Evolutionary conservation across 2,888 invertebrate species (phyloP).

Genomic region (Dorcus hopei): DNA sequence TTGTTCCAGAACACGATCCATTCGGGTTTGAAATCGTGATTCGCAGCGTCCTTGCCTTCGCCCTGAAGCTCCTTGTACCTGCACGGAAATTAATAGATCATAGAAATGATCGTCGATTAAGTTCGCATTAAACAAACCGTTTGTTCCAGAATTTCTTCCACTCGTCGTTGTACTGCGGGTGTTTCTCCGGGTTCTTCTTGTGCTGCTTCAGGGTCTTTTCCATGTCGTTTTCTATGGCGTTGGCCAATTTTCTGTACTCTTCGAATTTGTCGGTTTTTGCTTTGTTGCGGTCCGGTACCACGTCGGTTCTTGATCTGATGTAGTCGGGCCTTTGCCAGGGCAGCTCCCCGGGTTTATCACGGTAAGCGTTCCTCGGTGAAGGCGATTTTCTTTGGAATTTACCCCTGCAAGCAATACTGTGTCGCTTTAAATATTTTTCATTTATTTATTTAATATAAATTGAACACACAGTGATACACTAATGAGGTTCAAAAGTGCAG

Average conservation of each 20-base stretch:
- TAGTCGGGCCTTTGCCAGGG: conserved; percentile 37
- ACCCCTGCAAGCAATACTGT: not conserved
- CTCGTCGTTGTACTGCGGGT: conserved; percentile 82
- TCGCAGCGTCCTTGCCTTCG: conserved; percentile 72
- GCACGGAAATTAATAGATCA: not conserved
- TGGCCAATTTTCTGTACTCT: conserved; percentile 51
- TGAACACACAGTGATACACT: too few relatives aligned
- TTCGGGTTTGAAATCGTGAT: conserved; percentile 83
- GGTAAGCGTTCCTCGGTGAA: conserved; percentile 15
- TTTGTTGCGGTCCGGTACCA: conserved; percentile 36
- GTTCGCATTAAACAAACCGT: conserved; percentile 43
- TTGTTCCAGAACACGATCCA: conserved; percentile 86
- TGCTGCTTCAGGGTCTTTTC: conserved; percentile 68
- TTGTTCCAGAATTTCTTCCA: conserved; percentile 90
- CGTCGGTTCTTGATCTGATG: conserved; percentile 23
- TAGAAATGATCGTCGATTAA: too few relatives aligned
- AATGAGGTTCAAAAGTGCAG: too few relatives aligned
- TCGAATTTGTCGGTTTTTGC: conserved; percentile 50
- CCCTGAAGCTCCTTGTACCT: conserved; percentile 71
- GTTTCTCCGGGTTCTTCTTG: conserved; percentile 83
- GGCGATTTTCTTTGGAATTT: conserved; percentile 10
- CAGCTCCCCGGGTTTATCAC: conserved; percentile 16
- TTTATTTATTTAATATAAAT: not conserved
- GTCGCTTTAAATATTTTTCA: not conserved
- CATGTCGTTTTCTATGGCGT: conserved; percentile 56